Base-by-base conservation (phyloP, 2,888 invertebrate species). In the Choristoneura rosaceana region DNA sequence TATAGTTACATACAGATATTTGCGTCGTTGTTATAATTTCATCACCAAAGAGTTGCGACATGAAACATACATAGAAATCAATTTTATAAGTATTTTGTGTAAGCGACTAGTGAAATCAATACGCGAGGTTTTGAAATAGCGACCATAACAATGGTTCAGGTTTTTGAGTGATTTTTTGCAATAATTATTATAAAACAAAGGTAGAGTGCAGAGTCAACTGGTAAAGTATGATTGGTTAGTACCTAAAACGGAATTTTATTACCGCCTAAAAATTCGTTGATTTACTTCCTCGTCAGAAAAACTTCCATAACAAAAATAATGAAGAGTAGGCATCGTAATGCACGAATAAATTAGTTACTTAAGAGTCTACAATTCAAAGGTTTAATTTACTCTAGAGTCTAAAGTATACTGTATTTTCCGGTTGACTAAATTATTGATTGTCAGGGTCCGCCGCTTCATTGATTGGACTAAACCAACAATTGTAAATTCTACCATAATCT, bases 401-500 rank as follows among this genome's bases (percentile, higher is more conserved):
- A 8, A 52, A 17, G 14, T 9, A 9, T 25, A 25, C 2, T 38
- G 4, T 38, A 55, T 55, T 55, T 55, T 25, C 25, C 10, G 55
- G 25, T 55, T 12, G 3, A 12, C 25, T 25, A 17, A 55, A 25
- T 55, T 55, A 25, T 55, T 55, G 55, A 25, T 55, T 55, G 55
- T 12, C 55, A 55, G 55, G 55, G 55, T 55, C 55, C 41, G 14
- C 4, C 25, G 45, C 50, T 25, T 47, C 34, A 38, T 43, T n/a
- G 45, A 47, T 3, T 50, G 25, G 25, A 38, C 25, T 17, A 55
- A 3, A 10, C 59, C 41, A 60, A 15, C 25, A 50, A 70, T 65
- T 64, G 38, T 59, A 70, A 43, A 65, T 52, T 59, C 47, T 14
- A 38, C 45, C 25, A 64, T 41, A 50, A 69, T 64, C 55, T 69